Evolutionary conservation across 2,888 invertebrate genomes (phyloP).

Genomic region (Pediacus dermestoides): DNA sequence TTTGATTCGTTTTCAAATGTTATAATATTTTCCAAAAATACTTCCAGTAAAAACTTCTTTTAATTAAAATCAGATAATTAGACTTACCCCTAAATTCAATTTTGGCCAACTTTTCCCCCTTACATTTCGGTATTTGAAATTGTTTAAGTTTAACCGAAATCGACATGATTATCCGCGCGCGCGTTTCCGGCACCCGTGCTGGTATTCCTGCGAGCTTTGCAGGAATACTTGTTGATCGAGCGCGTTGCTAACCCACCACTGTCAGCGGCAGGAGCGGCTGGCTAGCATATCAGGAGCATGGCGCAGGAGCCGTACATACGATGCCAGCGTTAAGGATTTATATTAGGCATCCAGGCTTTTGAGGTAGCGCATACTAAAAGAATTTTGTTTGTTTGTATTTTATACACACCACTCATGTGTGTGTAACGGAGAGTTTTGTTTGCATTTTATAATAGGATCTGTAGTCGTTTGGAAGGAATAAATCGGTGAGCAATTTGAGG

Average conservation of each 20-base stretch:
- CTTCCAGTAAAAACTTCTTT: background rate
- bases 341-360: constrained; percentile 3
- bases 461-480: too few relatives aligned
- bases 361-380: too few relatives aligned
- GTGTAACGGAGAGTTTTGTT: too few relatives aligned
- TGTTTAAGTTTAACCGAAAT: constrained; percentile 64
- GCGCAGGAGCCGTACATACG: constrained; percentile 21
- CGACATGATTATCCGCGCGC: constrained; percentile 54
- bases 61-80: constrained; percentile 1
- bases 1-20: background rate
- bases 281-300: constrained; percentile 28
- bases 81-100: constrained; percentile 74
- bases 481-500: too few relatives aligned
- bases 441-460: too few relatives aligned
- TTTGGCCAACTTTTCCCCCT: constrained; percentile 64
- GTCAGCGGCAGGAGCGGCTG: constrained; percentile 30
- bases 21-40: too few relatives aligned
- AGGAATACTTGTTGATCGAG: constrained; percentile 44
- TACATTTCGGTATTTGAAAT: constrained; percentile 66
- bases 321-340: background rate
- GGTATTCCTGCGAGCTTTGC: constrained; percentile 22
- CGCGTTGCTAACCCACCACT: constrained; percentile 36
- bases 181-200: constrained; percentile 16
- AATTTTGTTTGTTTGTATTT: too few relatives aligned
- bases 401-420: too few relatives aligned